Conservation (phyloP, 2,797 vertebrate species). For the Fistularia commersonii region DNA sequence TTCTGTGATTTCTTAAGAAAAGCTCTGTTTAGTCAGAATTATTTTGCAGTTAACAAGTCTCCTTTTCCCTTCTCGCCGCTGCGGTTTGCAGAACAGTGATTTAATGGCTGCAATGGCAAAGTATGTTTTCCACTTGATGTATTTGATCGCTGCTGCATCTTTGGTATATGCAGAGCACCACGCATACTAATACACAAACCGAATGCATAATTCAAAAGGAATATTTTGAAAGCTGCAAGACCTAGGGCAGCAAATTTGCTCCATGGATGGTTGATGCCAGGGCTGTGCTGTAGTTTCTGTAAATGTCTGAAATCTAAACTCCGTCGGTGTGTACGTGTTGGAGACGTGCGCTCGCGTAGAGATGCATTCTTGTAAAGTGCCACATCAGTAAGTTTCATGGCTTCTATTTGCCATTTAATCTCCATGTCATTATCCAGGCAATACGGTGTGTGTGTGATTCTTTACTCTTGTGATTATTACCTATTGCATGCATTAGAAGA, state of each 20-base stretch:
- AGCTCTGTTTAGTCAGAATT: neutral
- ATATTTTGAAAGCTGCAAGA: constrained; percentile 25
- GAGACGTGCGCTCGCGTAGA: neutral
- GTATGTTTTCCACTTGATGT: constrained; percentile 28
- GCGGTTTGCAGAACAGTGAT: constrained; percentile 1
- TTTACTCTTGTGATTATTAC: constrained; percentile 26
- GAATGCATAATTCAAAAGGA: constrained; percentile 41
- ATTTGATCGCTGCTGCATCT: constrained; percentile 21
- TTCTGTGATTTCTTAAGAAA: constrained; percentile 2
- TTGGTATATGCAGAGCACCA: constrained; percentile 11
- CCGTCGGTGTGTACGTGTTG: neutral
- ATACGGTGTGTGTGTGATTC: constrained; percentile 7
- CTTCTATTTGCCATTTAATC: constrained; percentile 40
- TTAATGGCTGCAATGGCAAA: neutral
- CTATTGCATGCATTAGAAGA: constrained; percentile 29
- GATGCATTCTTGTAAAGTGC: constrained; percentile 20
- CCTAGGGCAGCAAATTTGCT: constrained; percentile 25
- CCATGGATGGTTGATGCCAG: constrained; percentile 12
- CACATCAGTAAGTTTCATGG: constrained; percentile 14
- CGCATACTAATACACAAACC: constrained; percentile 22
- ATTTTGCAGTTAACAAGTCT: constrained; percentile 10
- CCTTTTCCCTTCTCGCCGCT: neutral
- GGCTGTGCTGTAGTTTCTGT: constrained; percentile 8
- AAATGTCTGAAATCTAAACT: constrained; percentile 9
- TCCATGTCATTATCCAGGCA: constrained; percentile 39